Conservation (phyloP, 2,888 invertebrate genomes). For the Amphipoea lucens region DNA sequence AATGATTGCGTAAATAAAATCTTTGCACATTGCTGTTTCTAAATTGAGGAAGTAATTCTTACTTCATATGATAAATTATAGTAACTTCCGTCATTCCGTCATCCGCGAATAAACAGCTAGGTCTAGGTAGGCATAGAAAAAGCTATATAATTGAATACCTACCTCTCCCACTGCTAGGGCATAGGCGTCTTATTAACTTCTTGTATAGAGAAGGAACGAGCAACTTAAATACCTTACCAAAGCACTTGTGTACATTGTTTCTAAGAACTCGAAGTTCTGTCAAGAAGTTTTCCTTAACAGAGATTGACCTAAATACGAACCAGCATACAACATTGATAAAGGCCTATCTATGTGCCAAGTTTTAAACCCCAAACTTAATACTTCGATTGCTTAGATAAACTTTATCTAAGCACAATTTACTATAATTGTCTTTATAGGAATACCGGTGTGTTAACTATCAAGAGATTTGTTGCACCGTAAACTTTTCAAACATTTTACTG, state of each 20-base stretch:
- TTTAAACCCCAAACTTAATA: neutral
- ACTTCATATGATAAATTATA: constrained; percentile 12
- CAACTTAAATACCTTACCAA: neutral
- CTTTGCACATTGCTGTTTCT: neutral
- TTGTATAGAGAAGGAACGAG: neutral
- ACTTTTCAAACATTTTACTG: neutral
- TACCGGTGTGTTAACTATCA: too few relatives aligned
- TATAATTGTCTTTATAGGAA: neutral
- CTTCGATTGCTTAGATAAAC: too few relatives aligned
- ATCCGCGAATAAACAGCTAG: neutral
- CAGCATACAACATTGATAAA: neutral
- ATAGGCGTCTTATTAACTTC: neutral
- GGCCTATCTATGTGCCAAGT: neutral
- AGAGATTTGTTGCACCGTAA: neutral
- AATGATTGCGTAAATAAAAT: neutral
- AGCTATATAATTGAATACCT: neutral
- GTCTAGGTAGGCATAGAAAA: neutral
- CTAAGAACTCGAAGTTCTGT: neutral
- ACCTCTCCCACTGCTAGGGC: neutral
- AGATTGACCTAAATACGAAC: neutral
- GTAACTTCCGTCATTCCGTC: constrained; percentile 18
- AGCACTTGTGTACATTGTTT: neutral
- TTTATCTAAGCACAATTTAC: too few relatives aligned
- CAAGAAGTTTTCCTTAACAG: constrained; percentile 11
- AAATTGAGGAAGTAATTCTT: constrained; percentile 29